Base-by-base conservation (phyloP, 2,113 vertebrate species). In the Recurvirostra avosetta region DNA sequence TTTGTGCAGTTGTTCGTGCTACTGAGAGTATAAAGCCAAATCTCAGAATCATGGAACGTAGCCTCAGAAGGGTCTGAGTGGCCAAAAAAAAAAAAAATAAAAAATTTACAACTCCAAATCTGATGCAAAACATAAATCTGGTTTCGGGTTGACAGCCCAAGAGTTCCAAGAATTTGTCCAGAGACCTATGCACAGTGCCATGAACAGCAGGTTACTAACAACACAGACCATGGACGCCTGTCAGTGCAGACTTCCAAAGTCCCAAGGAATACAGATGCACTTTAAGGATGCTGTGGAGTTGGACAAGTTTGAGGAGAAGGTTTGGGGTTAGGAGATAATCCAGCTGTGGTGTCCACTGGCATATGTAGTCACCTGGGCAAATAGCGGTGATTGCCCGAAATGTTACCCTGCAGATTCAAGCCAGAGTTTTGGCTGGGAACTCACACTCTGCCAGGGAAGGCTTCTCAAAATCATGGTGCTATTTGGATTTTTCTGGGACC, bases 351-450 rank as follows among this genome's bases (percentile, higher is more conserved):
- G 20, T 27, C 53, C 68, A 26, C 63, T 88, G 82, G n/a, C 68
- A 79, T 30, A 12, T 10, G 13, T 43, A 58, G 27, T 12, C 13
- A 58, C 11, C 12, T 79, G 13, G 34, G 70, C 49, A 55, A 90
- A 36, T 0, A 36, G n/a, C 78, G 50, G 14, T 5, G 36, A n/a
- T 27, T 2, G 0, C 41, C 61, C 56, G 30, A 79, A 83, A 76
- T 3, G 8, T 6, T 18, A 22, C 25, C 18, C 43, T 1, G 3
- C 9, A 55, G 34, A 50, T 40, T 21, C 1, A 0, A 49, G 43
- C 3, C 49, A 55, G 67, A 9, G 22, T 21, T 81, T 73, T 43
- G 25, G 14, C 52, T 77, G 63, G 15, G 32, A 80, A 19, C 19
- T 41, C 53, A 41, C 20, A 29, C 25, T 34, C 9, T 29, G n/a